These are phyloP conservation scores for Pangasius mekongensis DNA, from an alignment of 2,797 vertebrate genomes.

Conservation along the genomic window DNA sequence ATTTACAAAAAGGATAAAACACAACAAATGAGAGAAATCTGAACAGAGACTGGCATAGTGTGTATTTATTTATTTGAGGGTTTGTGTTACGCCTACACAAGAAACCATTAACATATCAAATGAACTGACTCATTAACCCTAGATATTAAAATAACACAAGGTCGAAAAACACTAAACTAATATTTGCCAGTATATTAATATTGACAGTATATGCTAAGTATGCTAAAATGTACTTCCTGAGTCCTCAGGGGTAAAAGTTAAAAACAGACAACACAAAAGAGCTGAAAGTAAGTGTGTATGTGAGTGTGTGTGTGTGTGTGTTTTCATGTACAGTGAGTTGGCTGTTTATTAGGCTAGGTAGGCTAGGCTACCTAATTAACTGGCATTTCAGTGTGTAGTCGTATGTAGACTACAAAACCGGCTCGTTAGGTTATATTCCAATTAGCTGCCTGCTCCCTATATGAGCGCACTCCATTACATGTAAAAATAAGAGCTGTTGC, in stretches of 20 bases:
- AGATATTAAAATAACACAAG: not conserved
- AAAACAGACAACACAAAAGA: not conserved
- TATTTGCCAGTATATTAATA: not conserved
- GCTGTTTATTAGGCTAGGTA: not conserved
- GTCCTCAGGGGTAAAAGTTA: not conserved
- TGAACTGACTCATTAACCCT: not conserved
- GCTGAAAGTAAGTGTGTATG: not conserved
- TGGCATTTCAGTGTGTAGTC: not conserved
- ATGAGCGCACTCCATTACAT: not conserved
- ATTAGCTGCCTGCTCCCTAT: not conserved
- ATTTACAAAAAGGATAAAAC: not conserved
- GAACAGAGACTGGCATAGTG: not conserved
- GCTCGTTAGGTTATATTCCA: not conserved
- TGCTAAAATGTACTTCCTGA: not conserved
- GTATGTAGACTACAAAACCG: not conserved
- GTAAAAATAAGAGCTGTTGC: no score
- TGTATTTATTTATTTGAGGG: no score
- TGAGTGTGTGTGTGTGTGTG: conserved; percentile 1
- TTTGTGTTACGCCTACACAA: not conserved
- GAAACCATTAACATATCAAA: not conserved
- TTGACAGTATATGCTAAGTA: not conserved
- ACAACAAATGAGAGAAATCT: not conserved
- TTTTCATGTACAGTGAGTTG: not conserved
- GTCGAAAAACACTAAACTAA: not conserved
- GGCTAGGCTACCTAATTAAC: not conserved